phyloP scores from a whole-genome alignment of 2,113 vertebrate species.

The Murina feae region DNA sequence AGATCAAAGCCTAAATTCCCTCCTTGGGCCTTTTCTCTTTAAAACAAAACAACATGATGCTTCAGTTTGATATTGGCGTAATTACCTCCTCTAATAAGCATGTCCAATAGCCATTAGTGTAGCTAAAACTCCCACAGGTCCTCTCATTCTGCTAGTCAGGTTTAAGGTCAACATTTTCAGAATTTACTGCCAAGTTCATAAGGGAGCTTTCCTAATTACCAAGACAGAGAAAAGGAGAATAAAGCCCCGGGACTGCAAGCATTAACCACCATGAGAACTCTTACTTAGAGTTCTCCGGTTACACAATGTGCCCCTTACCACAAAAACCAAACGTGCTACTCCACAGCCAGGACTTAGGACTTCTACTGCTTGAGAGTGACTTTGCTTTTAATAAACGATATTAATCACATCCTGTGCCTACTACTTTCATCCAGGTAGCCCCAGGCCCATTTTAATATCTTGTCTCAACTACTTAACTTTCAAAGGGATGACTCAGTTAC shows the following conservation, averaged over 20 bases:
- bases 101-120: not conserved
- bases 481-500: constrained; percentile 63
- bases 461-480: constrained; percentile 45
- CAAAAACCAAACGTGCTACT: not conserved
- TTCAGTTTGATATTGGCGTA: not conserved
- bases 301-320: not conserved
- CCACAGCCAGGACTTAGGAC: not conserved
- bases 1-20: constrained; percentile 36
- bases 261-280: not conserved
- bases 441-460: constrained; percentile 41
- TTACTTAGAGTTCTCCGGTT: constrained; percentile 31
- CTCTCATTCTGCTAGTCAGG: not conserved
- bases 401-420: not conserved
- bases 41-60: not conserved
- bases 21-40: not conserved
- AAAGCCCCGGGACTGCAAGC: not conserved
- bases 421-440: constrained; percentile 50
- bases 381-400: not conserved
- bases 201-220: constrained; percentile 20
- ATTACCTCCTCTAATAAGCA: constrained; percentile 22
- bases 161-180: constrained; percentile 34
- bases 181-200: constrained; percentile 8
- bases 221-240: constrained; percentile 1
- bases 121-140: constrained; percentile 11
- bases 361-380: not conserved